phyloP scores from a whole-genome alignment of 2,113 vertebrate species.

The Triplophysa dalaica region DNA sequence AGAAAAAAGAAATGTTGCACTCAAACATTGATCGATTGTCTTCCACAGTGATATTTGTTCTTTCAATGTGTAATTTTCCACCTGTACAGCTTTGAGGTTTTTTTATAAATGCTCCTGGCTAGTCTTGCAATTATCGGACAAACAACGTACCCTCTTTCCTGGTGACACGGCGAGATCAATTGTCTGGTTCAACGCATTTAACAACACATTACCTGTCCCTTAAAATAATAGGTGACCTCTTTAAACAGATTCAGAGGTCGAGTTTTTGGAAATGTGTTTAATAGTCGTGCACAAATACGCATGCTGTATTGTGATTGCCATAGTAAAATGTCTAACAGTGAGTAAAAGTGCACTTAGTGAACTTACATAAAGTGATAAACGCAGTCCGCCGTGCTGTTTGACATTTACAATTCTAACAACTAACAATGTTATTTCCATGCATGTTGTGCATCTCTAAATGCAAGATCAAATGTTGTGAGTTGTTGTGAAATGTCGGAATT shows the following conservation, averaged over 20 bases:
- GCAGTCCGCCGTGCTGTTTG: too few species aligned
- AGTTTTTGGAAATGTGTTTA: background rate
- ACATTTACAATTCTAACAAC: too few species aligned
- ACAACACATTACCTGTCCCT: slow-evolving; percentile 20
- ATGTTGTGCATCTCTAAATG: too few species aligned
- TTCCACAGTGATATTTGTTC: slow-evolving; percentile 23
- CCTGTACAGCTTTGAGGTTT: slow-evolving; percentile 25
- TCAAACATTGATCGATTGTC: slow-evolving; percentile 30
- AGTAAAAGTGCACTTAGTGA: background rate
- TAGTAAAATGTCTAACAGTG: background rate
- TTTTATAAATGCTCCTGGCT: slow-evolving; percentile 29
- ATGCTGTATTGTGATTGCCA: background rate
- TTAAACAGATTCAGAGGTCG: background rate
- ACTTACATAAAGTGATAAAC: background rate
- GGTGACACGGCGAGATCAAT: slow-evolving; percentile 15
- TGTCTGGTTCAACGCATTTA: slow-evolving; percentile 40
- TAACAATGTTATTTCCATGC: too few species aligned
- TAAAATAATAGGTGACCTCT: slow-evolving; percentile 8
- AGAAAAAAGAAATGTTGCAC: slow-evolving; percentile 10
- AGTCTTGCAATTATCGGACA: slow-evolving; percentile 38
- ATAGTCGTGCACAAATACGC: background rate
- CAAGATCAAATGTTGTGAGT: too few species aligned
- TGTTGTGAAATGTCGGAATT: too few species aligned
- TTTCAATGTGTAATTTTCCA: slow-evolving; percentile 42
- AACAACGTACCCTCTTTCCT: slow-evolving; percentile 27